These are phyloP conservation scores for Synanthedon formicaeformis DNA, from an alignment of 2,888 invertebrate genomes.

Conservation along the genomic window DNA sequence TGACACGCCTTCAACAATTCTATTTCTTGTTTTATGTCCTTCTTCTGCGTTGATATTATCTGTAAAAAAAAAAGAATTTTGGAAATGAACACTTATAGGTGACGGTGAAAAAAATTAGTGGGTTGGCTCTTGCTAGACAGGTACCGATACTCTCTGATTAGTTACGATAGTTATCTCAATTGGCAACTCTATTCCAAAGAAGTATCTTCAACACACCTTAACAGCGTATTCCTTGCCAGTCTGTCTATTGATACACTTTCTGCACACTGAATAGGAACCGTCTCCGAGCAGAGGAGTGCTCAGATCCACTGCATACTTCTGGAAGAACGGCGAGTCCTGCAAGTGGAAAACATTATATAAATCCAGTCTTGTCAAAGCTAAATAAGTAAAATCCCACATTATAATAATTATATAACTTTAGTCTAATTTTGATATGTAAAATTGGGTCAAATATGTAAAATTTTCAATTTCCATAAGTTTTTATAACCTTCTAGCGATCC, in stretches of 20 bases:
- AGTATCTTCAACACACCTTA: constrained; percentile 74
- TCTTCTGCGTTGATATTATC: constrained; percentile 61
- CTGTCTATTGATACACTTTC: constrained; percentile 79
- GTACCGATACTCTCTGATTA: too few species aligned
- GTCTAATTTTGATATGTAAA: too few species aligned
- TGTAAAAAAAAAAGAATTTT: constrained; percentile 17
- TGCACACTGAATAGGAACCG: constrained; percentile 90
- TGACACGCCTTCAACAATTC: constrained; percentile 89
- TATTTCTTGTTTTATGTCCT: constrained; percentile 61
- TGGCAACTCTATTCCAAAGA: too few species aligned
- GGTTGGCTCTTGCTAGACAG: too few species aligned
- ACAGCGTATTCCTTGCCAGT: constrained; percentile 86
- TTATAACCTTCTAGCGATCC: too few species aligned
- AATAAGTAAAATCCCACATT: too few species aligned
- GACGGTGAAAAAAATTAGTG: too few species aligned
- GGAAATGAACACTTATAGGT: not conserved
- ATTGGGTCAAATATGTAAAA: too few species aligned
- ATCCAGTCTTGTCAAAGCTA: not conserved
- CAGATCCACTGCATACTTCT: constrained; percentile 78
- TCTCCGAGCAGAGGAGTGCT: constrained; percentile 82
- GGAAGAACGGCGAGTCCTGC: constrained; percentile 88
- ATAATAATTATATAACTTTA: too few species aligned
- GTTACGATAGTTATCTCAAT: too few species aligned
- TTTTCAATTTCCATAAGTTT: not conserved
- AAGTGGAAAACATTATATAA: constrained; percentile 8